phyloP scores from a whole-genome alignment of 2,888 invertebrate species.

The Microctonus hyperodae region DNA sequence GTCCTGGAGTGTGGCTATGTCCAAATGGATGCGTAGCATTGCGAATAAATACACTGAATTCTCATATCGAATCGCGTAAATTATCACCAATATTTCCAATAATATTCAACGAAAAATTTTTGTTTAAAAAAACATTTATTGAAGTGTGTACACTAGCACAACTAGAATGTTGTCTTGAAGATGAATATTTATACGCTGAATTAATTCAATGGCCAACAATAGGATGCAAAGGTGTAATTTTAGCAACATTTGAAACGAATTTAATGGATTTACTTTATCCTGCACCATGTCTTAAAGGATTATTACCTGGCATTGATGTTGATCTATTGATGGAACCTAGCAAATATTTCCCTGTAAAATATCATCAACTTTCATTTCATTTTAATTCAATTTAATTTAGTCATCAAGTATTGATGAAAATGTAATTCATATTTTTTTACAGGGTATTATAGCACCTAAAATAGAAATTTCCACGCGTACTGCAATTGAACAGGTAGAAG shows the following conservation, averaged over 20 bases:
- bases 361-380: neutral
- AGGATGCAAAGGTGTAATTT: conserved; percentile 62
- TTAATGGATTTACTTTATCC: conserved; percentile 73
- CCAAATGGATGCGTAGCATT: conserved; percentile 80
- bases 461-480: conserved; percentile 75
- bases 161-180: conserved; percentile 65
- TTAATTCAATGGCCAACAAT: conserved; percentile 69
- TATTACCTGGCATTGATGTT: conserved; percentile 68
- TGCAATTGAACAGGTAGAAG: conserved; percentile 69
- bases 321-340: conserved; percentile 75
- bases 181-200: conserved; percentile 71
- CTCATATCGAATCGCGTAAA: conserved; percentile 73
- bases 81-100: conserved; percentile 77
- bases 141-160: conserved; percentile 62
- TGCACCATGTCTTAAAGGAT: conserved; percentile 65
- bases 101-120: conserved; percentile 74
- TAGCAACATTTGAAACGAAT: conserved; percentile 72
- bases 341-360: conserved; percentile 71
- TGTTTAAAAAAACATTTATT: conserved; percentile 70
- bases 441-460: conserved; percentile 78
- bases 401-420: neutral
- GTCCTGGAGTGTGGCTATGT: conserved; percentile 87
- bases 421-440: neutral
- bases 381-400: neutral
- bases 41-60: conserved; percentile 73